phyloP scores from a whole-genome alignment of 1,140 invertebrate genomes.

The Coptotermes formosanus region DNA sequence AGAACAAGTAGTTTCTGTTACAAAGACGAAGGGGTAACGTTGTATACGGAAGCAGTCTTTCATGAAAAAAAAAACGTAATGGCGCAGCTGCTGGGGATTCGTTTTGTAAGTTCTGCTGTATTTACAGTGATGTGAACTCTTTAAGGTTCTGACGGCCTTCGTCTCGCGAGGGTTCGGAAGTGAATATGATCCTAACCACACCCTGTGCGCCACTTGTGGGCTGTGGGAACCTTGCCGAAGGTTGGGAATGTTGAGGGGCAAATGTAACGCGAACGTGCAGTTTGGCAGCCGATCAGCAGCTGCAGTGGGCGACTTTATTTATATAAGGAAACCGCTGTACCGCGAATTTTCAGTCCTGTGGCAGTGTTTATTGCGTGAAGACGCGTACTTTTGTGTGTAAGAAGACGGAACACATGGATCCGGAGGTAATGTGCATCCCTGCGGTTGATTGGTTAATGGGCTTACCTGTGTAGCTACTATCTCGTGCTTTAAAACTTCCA shows the following conservation, averaged over 20 bases:
- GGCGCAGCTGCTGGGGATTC: too few relatives aligned
- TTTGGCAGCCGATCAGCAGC: neutral
- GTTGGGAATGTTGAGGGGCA: slow-evolving; percentile 17
- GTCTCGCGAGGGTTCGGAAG: too few relatives aligned
- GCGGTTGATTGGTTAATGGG: too few relatives aligned
- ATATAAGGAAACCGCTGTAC: neutral
- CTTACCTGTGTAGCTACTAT: too few relatives aligned
- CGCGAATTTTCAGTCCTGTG: neutral
- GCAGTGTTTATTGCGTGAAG: neutral
- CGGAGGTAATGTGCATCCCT: neutral
- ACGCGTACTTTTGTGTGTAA: neutral
- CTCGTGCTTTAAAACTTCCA: too few relatives aligned
- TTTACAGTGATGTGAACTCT: too few relatives aligned
- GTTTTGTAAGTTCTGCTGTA: too few relatives aligned
- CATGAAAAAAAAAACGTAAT: too few relatives aligned
- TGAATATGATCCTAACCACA: neutral
- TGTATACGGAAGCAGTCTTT: too few relatives aligned
- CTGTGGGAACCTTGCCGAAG: slow-evolving; percentile 12
- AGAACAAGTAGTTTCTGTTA: too few relatives aligned
- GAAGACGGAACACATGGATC: neutral
- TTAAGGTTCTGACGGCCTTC: too few relatives aligned
- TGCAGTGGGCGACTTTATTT: neutral
- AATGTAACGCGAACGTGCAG: neutral
- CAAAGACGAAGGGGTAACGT: too few relatives aligned
- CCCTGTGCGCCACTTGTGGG: neutral